Evolutionary conservation across 1,140 invertebrate species (phyloP), one percentile per base, ranked within the genome.

Genomic region (Samia ricini): DNA sequence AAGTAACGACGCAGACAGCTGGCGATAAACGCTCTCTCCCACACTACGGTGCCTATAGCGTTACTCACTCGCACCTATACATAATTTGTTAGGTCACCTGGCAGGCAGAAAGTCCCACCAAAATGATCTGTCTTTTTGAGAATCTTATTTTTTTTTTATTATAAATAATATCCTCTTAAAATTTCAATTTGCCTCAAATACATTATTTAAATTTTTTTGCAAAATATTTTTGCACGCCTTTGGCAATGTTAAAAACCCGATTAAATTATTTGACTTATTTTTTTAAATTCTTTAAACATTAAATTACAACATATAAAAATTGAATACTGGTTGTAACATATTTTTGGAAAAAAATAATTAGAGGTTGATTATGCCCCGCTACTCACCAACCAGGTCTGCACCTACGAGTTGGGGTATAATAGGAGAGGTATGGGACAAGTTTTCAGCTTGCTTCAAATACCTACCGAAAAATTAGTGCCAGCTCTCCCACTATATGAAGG

Each of bases 231-330:
- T 52, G 20, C 33, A 36, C 33, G 33, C 33, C 7, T 15, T 15
- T 36, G 33, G 33, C 33, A 36, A 36, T 36, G 15, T 36, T 8
- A 36, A n/a, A 36, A 0, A 7, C 33, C 33, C 7, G 15, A 7
- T 36, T 7, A 36, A 36, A 8, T 36, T 8, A 8, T 19, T 20
- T 0, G 50, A 2, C 20, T 52, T n/a, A 52, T 52, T 52, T 52
- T 52, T 52, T n/a, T 52, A 8, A 36, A 52, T 52, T 52, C 19
- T 52, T 52, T 52, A 52, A 52, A 52, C 20, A n/a, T 52, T 8
- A 2, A 52, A 52, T 19, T 52, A 18, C 15, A 52, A 19, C 0
- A 36, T 36, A 52, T 52, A 52, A n/a, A 52, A 52, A 52, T 52
- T 52, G 15, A 12, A 52, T 18, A 19, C 8, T 0, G 20, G 0